These are phyloP conservation scores for Sinohyriopsis cumingii DNA, from an alignment of 2,888 invertebrate genomes.

Conservation along the genomic window DNA sequence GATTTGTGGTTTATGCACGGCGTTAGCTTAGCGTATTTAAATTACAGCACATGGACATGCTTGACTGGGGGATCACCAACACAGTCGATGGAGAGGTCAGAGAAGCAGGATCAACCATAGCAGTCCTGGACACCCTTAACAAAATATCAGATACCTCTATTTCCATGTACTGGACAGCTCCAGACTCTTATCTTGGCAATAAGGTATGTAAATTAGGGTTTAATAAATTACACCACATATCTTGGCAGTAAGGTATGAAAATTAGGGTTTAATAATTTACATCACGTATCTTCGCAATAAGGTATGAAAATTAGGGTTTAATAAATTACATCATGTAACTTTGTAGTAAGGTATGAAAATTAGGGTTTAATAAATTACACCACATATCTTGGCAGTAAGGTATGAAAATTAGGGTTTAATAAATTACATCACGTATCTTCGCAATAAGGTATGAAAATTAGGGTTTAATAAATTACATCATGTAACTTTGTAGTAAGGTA, in stretches of 20 bases:
- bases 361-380: no score
- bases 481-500: constrained; percentile 84
- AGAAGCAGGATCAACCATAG: constrained; percentile 49
- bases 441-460: constrained; percentile 77
- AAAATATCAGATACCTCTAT: constrained; percentile 43
- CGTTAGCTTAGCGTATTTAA: no score
- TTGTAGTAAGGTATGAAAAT: constrained; percentile 79
- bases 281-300: neutral
- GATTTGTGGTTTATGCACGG: no score
- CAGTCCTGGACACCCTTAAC: constrained; percentile 44
- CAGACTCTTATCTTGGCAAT: constrained; percentile 84
- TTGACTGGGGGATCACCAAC: constrained; percentile 80
- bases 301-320: no score
- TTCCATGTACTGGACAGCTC: constrained; percentile 83
- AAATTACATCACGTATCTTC: no score
- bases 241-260: no score
- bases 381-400: constrained; percentile 87
- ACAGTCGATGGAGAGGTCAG: constrained; percentile 66
- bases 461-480: no score
- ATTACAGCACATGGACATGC: constrained; percentile 78
- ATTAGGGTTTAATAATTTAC: neutral
- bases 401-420: constrained; percentile 38
- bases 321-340: constrained; percentile 65
- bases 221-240: neutral
- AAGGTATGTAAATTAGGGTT: constrained; percentile 69